A percentile compares a stretch with the other conserved stretches of the same genome.
phyloP scores from a whole-genome alignment of 2,797 vertebrate species.

The Moxostoma hubbsi region DNA sequence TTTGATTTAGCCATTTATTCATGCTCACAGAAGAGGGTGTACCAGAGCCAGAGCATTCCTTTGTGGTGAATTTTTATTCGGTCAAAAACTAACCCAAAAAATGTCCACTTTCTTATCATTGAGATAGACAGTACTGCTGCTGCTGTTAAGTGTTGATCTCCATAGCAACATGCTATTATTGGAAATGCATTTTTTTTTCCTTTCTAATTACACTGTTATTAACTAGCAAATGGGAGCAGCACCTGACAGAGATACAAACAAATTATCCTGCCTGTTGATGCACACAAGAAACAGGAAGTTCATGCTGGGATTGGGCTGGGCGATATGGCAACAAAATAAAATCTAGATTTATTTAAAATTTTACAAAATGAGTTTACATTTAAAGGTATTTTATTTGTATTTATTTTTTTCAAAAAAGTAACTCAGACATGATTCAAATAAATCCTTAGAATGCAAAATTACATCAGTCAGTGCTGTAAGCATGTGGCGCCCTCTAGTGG shows the following conservation, averaged over 20 bases:
- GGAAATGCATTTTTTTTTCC: neutral
- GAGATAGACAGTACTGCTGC: constrained; percentile 7
- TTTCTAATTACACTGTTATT: neutral
- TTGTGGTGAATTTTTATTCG: neutral
- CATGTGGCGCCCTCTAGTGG: no score
- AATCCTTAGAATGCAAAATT: no score
- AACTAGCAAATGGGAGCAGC: neutral
- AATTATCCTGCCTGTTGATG: neutral
- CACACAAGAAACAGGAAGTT: constrained; percentile 12
- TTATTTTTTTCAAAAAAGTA: no score
- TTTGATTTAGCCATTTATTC: constrained; percentile 11
- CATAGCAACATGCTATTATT: constrained; percentile 32
- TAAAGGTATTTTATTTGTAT: no score
- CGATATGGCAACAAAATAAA: no score
- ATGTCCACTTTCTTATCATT: neutral
- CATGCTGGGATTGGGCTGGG: constrained; percentile 6
- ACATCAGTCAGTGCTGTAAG: no score
- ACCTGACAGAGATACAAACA: neutral
- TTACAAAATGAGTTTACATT: no score
- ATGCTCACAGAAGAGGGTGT: neutral
- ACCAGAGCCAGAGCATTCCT: neutral
- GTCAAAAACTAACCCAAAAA: neutral
- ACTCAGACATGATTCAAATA: no score
- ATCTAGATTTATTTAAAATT: no score
- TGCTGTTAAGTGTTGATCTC: constrained; percentile 10